phyloP scores from a whole-genome alignment of 2,797 vertebrate genomes.

The Salarias fasciatus region DNA sequence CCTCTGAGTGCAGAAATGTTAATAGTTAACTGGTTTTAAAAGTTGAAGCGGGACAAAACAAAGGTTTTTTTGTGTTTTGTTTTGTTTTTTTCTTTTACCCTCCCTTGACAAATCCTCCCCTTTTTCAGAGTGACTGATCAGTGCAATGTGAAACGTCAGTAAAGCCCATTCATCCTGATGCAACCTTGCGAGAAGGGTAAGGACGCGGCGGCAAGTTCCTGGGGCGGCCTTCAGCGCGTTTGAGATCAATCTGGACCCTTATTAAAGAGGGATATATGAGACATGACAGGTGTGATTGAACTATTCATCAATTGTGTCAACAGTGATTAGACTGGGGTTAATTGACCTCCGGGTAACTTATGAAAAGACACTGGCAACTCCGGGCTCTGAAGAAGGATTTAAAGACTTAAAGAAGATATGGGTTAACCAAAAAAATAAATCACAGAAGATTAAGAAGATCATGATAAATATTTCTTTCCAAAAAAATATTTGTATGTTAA shows the following conservation, averaged over 20 bases:
- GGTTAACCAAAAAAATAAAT: not conserved
- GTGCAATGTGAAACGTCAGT: constrained; percentile 43
- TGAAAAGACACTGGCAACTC: constrained; percentile 49
- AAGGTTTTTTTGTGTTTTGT: not conserved
- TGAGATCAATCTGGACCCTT: constrained; percentile 58
- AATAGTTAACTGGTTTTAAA: constrained; percentile 29
- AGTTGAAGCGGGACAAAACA: constrained; percentile 10
- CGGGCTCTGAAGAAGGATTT: constrained; percentile 30
- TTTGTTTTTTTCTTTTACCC: not conserved
- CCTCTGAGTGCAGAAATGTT: constrained; percentile 34
- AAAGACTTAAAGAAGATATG: constrained; percentile 28
- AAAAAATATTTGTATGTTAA: not conserved
- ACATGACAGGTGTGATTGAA: constrained; percentile 80
- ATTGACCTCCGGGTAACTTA: constrained; percentile 72
- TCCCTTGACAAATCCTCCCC: not conserved
- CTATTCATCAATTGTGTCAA: constrained; percentile 79
- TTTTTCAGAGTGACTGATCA: constrained; percentile 32
- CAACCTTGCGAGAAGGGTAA: constrained; percentile 18
- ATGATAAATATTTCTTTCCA: not conserved
- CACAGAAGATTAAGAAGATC: not conserved
- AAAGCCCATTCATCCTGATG: constrained; percentile 15
- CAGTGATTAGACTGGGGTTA: constrained; percentile 75
- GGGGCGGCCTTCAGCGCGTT: constrained; percentile 45
- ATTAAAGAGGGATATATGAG: constrained; percentile 80
- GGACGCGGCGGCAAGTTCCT: constrained; percentile 32